Evolutionary conservation across 2,888 invertebrate species (phyloP).

Genomic region (Drosophila parthenogenetica): DNA sequence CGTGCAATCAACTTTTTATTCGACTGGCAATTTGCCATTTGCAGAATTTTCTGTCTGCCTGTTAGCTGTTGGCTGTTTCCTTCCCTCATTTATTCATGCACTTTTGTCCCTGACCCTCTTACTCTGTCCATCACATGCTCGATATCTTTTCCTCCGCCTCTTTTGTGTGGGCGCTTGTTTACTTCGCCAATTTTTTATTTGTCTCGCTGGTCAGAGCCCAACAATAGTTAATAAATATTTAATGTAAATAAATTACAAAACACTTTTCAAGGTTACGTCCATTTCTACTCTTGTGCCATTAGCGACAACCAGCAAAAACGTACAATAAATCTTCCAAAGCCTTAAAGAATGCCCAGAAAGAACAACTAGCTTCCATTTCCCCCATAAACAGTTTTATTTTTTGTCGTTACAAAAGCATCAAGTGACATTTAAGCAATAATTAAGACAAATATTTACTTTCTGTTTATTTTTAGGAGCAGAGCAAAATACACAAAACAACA

Average conservation of each 20-base stretch:
- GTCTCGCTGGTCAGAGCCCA: constrained; percentile 57
- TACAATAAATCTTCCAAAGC: constrained; percentile 35
- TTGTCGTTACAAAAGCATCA: constrained; percentile 1
- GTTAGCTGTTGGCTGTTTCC: constrained; percentile 41
- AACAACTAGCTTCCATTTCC: neutral
- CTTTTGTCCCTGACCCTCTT: constrained; percentile 8
- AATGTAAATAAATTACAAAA: constrained; percentile 78
- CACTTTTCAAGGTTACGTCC: constrained; percentile 73
- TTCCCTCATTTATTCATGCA: constrained; percentile 65
- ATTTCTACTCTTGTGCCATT: constrained; percentile 39
- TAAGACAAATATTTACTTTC: constrained; percentile 64
- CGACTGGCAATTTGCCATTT: constrained; percentile 51
- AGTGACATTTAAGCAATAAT: constrained; percentile 65
- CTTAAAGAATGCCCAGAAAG: neutral
- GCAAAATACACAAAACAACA: neutral
- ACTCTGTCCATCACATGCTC: too few species aligned
- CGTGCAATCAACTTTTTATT: constrained; percentile 50
- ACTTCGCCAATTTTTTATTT: constrained; percentile 53
- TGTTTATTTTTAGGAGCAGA: constrained; percentile 17
- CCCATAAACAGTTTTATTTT: constrained; percentile 5
- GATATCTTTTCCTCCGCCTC: neutral
- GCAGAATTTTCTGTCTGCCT: constrained; percentile 35
- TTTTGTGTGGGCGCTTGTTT: constrained; percentile 3
- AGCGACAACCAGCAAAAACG: constrained; percentile 17
- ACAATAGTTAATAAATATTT: constrained; percentile 73